Evolutionary conservation across 2,888 invertebrate genomes (phyloP).

Genomic region (Chrysotoxum bicinctum): DNA sequence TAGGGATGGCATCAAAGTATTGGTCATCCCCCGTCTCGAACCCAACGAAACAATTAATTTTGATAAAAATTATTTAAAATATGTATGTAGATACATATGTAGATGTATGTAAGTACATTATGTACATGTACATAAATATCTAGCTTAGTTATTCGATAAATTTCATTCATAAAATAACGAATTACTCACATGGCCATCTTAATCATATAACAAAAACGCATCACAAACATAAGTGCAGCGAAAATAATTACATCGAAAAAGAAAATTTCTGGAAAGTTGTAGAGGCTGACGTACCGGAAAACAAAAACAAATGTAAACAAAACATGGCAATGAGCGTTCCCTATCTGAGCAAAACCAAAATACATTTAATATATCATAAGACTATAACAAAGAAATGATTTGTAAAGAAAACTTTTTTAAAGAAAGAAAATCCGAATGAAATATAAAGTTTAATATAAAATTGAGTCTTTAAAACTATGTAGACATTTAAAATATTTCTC

Average conservation of each 20-base stretch:
- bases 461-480: background rate
- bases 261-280: background rate
- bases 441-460: background rate
- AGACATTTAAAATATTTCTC: background rate
- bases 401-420: background rate
- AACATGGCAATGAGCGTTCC: background rate
- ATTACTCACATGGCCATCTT: no score
- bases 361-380: no score
- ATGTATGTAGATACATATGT: no score
- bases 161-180: background rate
- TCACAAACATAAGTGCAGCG: no score
- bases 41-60: no score
- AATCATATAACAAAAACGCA: no score
- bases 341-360: background rate
- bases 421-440: background rate
- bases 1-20: no score
- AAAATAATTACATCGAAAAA: background rate
- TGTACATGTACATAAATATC: no score
- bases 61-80: no score
- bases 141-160: background rate
- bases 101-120: no score
- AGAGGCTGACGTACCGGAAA: background rate
- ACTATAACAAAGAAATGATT: background rate
- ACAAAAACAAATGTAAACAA: conserved; percentile 4
- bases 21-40: no score